Evolutionary conservation across 2,113 vertebrate species (phyloP).

Genomic region (Scomber scombrus): DNA sequence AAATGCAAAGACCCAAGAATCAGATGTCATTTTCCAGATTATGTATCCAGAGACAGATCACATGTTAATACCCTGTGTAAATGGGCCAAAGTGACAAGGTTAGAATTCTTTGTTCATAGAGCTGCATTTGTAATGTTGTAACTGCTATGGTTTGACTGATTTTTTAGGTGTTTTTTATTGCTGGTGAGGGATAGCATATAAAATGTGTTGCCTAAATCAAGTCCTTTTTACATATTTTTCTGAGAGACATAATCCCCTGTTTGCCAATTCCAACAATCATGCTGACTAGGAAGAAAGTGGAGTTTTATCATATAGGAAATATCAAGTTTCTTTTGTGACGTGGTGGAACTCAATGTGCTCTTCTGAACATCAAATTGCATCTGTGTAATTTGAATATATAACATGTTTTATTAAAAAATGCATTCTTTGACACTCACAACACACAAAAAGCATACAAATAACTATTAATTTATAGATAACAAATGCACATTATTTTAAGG

Average conservation of each 20-base stretch:
- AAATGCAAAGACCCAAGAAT: no score
- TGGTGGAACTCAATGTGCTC: neutral
- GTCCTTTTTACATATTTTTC: neutral
- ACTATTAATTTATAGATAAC: neutral
- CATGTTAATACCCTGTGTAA: no score
- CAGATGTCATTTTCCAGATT: no score
- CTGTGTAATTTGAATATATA: no score
- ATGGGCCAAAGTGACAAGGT: neutral
- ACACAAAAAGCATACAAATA: neutral
- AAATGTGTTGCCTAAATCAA: neutral
- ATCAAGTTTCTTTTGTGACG: neutral
- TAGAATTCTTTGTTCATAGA: neutral
- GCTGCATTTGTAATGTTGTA: neutral
- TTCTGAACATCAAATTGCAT: no score
- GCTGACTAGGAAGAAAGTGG: neutral
- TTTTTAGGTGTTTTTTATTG: neutral
- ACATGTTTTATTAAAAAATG: no score
- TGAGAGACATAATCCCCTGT: neutral
- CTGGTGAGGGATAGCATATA: neutral
- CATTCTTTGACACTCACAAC: neutral
- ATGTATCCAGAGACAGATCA: no score
- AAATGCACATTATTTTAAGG: neutral
- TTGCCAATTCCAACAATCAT: neutral
- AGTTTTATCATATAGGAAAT: neutral
- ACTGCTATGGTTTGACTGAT: neutral